These are phyloP conservation scores for Panagrolaimus sp. DNA, from an alignment of 1,140 invertebrate species.

Conservation along the genomic window DNA sequence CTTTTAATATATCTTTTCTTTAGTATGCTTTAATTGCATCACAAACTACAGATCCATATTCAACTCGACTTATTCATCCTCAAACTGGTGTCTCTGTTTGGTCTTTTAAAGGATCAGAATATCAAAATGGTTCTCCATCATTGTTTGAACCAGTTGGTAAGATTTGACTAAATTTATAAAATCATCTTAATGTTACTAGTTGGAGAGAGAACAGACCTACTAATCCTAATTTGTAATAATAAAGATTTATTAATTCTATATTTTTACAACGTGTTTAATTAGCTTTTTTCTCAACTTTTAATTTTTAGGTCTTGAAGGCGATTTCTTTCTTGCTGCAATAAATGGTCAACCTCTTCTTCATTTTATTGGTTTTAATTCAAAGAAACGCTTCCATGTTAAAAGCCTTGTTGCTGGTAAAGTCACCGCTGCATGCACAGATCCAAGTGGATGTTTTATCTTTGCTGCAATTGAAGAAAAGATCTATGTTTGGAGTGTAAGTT, in stretches of 20 bases:
- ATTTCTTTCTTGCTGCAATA: conserved; percentile 6
- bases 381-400: neutral
- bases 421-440: neutral
- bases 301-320: neutral
- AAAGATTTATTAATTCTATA: too few species aligned
- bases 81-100: neutral
- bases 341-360: neutral
- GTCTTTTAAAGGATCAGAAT: conserved; percentile 1
- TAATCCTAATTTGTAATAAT: too few species aligned
- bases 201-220: too few species aligned
- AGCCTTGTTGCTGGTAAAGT: neutral
- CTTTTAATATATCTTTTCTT: neutral
- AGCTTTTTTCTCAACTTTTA: too few species aligned
- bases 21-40: neutral
- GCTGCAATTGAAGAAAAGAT: neutral
- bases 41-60: neutral
- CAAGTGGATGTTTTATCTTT: conserved; percentile 1
- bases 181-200: too few species aligned
- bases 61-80: neutral
- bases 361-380: neutral
- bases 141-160: neutral
- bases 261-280: too few species aligned
- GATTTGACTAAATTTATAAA: neutral
- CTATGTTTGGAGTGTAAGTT: neutral
- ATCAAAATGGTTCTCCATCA: neutral